phyloP scores from a whole-genome alignment of 2,888 invertebrate species.

The Cryptophagus acutangulus region DNA sequence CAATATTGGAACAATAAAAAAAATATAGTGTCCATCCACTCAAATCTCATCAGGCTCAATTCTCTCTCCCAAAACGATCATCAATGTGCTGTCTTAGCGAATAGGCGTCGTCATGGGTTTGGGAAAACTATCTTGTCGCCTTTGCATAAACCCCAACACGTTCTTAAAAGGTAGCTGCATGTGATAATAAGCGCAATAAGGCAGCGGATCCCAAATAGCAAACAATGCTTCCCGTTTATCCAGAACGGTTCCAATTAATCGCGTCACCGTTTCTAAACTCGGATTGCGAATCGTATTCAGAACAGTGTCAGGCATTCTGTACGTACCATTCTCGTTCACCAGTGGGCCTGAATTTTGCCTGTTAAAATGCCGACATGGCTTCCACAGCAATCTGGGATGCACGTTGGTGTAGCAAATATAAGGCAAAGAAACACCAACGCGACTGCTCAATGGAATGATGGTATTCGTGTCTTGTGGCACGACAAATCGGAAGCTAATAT shows the following conservation, averaged over 20 bases:
- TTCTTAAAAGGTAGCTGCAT: constrained; percentile 67
- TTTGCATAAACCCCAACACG: constrained; percentile 53
- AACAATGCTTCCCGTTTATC: constrained; percentile 78
- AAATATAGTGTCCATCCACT: constrained; percentile 1
- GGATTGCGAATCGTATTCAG: constrained; percentile 49
- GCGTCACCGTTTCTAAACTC: constrained; percentile 52
- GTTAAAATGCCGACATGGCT: constrained; percentile 59
- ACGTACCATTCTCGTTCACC: constrained; percentile 50
- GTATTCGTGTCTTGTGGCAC: constrained; percentile 55
- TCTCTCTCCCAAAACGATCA: constrained; percentile 39
- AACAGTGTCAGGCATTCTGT: constrained; percentile 59
- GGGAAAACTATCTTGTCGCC: constrained; percentile 46
- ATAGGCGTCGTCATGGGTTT: constrained; percentile 44
- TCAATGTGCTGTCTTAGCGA: constrained; percentile 32
- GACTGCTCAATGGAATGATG: constrained; percentile 61
- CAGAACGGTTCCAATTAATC: constrained; percentile 62
- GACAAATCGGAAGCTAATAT: constrained; percentile 73
- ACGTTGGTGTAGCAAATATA: constrained; percentile 73
- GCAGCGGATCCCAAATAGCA: constrained; percentile 79
- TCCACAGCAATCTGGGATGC: constrained; percentile 61
- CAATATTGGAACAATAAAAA: constrained; percentile 14
- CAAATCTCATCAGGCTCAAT: constrained; percentile 34
- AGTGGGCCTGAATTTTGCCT: constrained; percentile 53
- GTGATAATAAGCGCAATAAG: constrained; percentile 81
- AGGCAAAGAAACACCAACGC: constrained; percentile 74